These are phyloP conservation scores for Popillia japonica DNA, from an alignment of 1,140 invertebrate genomes.

Conservation along the genomic window DNA sequence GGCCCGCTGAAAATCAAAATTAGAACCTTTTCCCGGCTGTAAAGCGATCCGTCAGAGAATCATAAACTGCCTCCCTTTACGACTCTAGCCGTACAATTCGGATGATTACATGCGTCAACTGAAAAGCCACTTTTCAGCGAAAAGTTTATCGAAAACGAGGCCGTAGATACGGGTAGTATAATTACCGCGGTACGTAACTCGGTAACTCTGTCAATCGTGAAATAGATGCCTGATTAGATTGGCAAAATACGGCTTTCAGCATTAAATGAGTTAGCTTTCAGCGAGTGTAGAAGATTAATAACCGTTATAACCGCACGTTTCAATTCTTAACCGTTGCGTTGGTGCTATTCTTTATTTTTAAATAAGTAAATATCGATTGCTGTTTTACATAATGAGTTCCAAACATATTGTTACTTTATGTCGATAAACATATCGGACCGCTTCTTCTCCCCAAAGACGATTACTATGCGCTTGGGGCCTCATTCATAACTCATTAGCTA, in stretches of 20 bases:
- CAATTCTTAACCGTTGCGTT: too few relatives aligned
- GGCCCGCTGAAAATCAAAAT: slow-evolving; percentile 26
- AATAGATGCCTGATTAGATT: neutral
- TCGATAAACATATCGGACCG: too few relatives aligned
- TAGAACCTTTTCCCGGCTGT: neutral
- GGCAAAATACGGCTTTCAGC: neutral
- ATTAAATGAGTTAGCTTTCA: neutral
- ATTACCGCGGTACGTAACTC: slow-evolving; percentile 4
- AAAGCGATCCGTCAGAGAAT: slow-evolving; percentile 23
- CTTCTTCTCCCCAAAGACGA: too few relatives aligned
- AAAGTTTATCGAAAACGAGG: slow-evolving; percentile 11
- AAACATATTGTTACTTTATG: too few relatives aligned
- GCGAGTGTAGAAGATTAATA: neutral
- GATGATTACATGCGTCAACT: slow-evolving; percentile 31
- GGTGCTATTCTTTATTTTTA: too few relatives aligned
- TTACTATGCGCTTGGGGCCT: too few relatives aligned
- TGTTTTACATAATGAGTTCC: too few relatives aligned
- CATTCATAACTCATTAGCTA: too few relatives aligned
- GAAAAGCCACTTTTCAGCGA: slow-evolving; percentile 25
- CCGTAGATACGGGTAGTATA: neutral
- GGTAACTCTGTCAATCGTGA: neutral
- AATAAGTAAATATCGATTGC: too few relatives aligned
- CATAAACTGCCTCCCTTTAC: slow-evolving; percentile 29
- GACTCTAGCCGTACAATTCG: slow-evolving; percentile 10
- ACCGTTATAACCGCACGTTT: too few relatives aligned